phyloP scores from a whole-genome alignment of 2,113 vertebrate species.

The Promerops cafer region DNA sequence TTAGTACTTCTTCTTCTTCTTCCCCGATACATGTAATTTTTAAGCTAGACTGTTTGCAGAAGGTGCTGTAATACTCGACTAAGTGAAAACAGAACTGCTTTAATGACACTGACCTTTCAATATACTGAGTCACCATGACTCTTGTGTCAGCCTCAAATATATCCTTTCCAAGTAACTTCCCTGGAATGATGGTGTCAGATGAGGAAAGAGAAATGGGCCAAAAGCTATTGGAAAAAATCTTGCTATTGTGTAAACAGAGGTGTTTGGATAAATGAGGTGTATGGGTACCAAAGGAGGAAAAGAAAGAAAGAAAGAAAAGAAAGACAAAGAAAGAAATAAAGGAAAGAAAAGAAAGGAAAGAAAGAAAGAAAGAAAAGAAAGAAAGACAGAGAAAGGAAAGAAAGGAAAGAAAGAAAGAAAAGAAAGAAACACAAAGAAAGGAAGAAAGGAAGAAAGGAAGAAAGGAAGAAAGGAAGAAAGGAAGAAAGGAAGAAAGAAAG shows the following conservation, averaged over 20 bases:
- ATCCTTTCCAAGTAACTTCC: constrained; percentile 15
- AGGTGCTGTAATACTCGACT: not conserved
- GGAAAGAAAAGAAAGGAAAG: too few species aligned
- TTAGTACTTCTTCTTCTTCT: not conserved
- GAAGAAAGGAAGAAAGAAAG: too few species aligned
- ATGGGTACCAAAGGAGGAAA: not conserved
- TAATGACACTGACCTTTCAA: constrained; percentile 30
- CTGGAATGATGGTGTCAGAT: not conserved
- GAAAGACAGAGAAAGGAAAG: too few species aligned
- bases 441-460: not conserved
- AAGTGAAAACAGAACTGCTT: constrained; percentile 49
- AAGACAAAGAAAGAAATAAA: too few species aligned
- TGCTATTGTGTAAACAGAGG: constrained; percentile 9
- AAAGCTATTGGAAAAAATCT: constrained; percentile 17
- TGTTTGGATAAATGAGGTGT: constrained; percentile 4
- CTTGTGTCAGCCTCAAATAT: not conserved
- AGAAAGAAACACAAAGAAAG: too few species aligned
- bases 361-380: too few species aligned
- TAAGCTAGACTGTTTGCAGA: not conserved
- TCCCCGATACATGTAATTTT: not conserved
- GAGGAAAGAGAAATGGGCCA: not conserved
- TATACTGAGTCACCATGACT: constrained; percentile 33
- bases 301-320: too few species aligned
- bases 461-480: too few species aligned
- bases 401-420: too few species aligned